Evolutionary conservation across 2,797 vertebrate genomes (phyloP).

Genomic region (Paedocypris micromegethes): DNA sequence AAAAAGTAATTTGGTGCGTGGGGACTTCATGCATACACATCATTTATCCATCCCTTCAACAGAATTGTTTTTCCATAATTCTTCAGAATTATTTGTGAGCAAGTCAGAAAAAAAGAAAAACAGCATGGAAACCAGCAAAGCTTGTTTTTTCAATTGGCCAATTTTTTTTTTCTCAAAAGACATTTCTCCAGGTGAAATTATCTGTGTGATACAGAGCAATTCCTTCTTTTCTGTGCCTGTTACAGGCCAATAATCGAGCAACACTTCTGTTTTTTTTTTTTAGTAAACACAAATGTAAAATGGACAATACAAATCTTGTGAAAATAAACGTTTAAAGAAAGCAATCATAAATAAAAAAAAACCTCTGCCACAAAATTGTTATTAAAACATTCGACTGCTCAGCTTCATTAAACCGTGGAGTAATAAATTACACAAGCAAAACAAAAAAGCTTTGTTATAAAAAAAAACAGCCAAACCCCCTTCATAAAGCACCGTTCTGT

Average conservation of each 20-base stretch:
- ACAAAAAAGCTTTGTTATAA: background rate
- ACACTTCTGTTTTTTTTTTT: background rate
- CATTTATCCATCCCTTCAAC: background rate
- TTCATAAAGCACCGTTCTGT: background rate
- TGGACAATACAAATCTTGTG: background rate
- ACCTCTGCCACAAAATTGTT: no score
- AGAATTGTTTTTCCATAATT: constrained; percentile 12
- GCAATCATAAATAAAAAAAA: background rate
- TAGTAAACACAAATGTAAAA: constrained; percentile 1
- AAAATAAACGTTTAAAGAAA: background rate
- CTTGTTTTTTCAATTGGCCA: no score
- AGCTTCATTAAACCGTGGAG: constrained; percentile 1
- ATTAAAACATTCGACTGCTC: background rate
- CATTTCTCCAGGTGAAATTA: background rate
- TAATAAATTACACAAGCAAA: constrained; percentile 6
- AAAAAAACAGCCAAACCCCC: background rate
- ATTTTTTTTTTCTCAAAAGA: background rate
- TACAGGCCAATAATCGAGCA: constrained; percentile 27
- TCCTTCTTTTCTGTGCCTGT: constrained; percentile 22
- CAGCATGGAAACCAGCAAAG: no score
- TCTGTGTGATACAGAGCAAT: background rate
- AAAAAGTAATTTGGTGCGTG: constrained; percentile 1
- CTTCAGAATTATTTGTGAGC: background rate
- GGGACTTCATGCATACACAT: constrained; percentile 20
- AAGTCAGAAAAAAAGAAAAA: no score